A percentile compares a stretch with the other conserved stretches of the same genome.
phyloP scores from a whole-genome alignment of 2,797 vertebrate species.

The Pelobates cultripes region DNA sequence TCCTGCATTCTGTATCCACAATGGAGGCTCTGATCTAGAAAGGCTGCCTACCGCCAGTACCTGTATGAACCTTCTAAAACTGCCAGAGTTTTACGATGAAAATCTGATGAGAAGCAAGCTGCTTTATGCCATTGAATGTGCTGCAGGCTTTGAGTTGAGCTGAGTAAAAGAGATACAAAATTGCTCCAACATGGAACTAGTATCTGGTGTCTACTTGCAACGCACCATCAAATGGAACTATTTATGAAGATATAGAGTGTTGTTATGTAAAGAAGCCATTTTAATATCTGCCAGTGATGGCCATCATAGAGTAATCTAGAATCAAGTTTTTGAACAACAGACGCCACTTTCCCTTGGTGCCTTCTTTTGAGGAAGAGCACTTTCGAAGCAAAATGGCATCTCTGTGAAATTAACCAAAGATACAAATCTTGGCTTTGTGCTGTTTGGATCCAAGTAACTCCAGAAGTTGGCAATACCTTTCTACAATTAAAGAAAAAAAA shows the following conservation, averaged over 20 bases:
- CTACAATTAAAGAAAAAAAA: constrained; percentile 26
- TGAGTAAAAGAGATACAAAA: constrained; percentile 69
- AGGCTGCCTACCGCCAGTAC: constrained; percentile 96
- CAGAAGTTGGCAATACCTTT: constrained; percentile 72
- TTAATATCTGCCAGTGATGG: constrained; percentile 1
- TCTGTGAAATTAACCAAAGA: constrained; percentile 88
- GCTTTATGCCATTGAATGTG: constrained; percentile 95
- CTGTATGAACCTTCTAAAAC: constrained; percentile 99
- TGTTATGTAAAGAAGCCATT: constrained; percentile 41
- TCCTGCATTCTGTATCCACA: constrained; percentile 97
- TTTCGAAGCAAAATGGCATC: constrained; percentile 64
- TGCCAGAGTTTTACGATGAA: constrained; percentile 93
- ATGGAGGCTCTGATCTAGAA: constrained; percentile 93
- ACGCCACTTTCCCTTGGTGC: constrained; percentile 58
- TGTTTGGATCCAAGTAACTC: constrained; percentile 63
- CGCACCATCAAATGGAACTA: constrained; percentile 60
- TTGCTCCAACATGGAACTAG: constrained; percentile 59
- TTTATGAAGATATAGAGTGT: constrained; percentile 59
- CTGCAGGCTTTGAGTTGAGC: constrained; percentile 96
- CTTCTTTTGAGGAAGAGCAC: constrained; percentile 63
- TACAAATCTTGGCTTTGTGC: constrained; percentile 72
- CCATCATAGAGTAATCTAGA: not conserved
- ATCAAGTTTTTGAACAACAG: constrained; percentile 56
- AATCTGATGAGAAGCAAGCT: constrained; percentile 93
- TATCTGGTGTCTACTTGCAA: constrained; percentile 62